These are phyloP conservation scores for Drosophila arawakana DNA, from an alignment of 1,140 invertebrate genomes.

Conservation along the genomic window DNA sequence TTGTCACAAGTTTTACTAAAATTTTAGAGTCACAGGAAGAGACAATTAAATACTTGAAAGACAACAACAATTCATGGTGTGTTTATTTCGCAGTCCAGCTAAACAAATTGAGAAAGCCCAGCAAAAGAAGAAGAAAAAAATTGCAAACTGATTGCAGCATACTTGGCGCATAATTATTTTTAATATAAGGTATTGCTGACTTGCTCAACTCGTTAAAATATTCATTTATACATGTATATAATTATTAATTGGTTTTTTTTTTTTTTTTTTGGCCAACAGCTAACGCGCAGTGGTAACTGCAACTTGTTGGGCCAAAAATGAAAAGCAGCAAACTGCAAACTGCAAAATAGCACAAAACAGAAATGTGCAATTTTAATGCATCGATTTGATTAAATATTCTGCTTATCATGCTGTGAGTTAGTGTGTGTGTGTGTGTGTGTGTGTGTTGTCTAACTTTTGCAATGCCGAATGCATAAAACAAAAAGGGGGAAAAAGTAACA, in stretches of 20 bases:
- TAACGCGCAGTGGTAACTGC: slow-evolving; percentile 1
- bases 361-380: slow-evolving; percentile 34
- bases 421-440: neutral
- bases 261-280: neutral
- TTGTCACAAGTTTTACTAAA: too few relatives aligned
- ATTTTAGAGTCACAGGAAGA: too few relatives aligned
- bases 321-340: neutral
- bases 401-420: slow-evolving; percentile 61
- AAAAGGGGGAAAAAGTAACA: neutral
- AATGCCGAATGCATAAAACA: slow-evolving; percentile 43
- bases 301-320: neutral
- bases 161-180: slow-evolving; percentile 6
- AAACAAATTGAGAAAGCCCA: neutral
- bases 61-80: neutral
- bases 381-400: slow-evolving; percentile 48
- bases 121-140: neutral
- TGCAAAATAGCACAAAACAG: slow-evolving; percentile 20
- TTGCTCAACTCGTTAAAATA: slow-evolving; percentile 16
- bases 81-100: neutral
- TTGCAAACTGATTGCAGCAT: slow-evolving; percentile 5
- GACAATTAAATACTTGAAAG: too few relatives aligned
- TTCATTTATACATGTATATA: slow-evolving; percentile 14
- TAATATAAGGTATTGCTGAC: neutral
- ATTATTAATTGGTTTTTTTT: slow-evolving; percentile 27
- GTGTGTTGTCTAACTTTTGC: slow-evolving; percentile 41